Base-by-base conservation (phyloP, 1,140 invertebrate genomes). In the Mizuhopecten yessoensis region DNA sequence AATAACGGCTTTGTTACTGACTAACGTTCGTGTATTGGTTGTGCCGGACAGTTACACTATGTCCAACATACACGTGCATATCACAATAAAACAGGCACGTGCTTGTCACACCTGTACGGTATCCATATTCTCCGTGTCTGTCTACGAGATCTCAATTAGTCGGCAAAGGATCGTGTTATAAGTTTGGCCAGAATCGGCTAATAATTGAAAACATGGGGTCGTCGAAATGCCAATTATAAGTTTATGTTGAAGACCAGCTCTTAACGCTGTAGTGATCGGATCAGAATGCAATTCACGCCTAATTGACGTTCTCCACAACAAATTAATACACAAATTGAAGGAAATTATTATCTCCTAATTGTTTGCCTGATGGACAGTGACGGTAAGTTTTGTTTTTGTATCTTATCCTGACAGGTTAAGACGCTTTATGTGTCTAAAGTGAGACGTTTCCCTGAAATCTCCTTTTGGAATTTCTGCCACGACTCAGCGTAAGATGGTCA, bases 301-400 rank as follows among this genome's bases (percentile, higher is more conserved):
- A 75, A 75, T 75, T 75, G 57, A 75, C 57, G 57, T 17, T 75
- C 57, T 75, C n/a, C 57, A 75, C 57, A 75, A 75, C 57, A 75
- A 75, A 75, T 75, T 75, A 75, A 75, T 75, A 75, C 57, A 75
- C n/a, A 75, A 75, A 75, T 75, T 75, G 57, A 75, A 75, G 57
- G 57, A 75, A 75, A 75, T 75, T 75, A 75, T 75, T 75, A 75
- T 75, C 57, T 75, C 23, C 5, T 75, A 75, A 75, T 75, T 75
- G 57, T 75, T 75, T 75, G 1, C 17, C 9, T 75, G 57, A 75
- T 75, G n/a, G 57, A 75, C 57, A 75, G 0, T 75, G 57, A 75
- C 57, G 57, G 57, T 75, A 75, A 75, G 17, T 75, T 75, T 75
- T 75, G 57, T 75, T 75, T 75, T 75, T n/a, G 57, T 5, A 75